phyloP scores from a whole-genome alignment of 2,113 vertebrate species.

The Meleagris gallopavo region DNA sequence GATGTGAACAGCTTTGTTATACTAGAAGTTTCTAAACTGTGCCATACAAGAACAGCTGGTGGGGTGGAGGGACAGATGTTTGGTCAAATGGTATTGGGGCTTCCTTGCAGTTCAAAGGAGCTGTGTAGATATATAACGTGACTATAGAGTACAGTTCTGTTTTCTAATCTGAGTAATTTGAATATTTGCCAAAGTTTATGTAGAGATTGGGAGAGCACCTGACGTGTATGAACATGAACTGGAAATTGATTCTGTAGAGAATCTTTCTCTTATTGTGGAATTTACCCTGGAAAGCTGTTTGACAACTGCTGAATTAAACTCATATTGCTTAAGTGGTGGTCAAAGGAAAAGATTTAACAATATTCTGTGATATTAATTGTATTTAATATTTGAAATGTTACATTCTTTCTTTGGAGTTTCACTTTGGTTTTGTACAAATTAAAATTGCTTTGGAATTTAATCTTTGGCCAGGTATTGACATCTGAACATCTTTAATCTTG shows the following conservation, averaged over 20 bases:
- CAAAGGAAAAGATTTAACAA: neutral
- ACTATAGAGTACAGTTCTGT: neutral
- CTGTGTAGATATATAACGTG: neutral
- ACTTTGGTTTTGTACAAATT: neutral
- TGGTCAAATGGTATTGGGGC: conserved; percentile 55
- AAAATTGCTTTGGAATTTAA: conserved; percentile 1
- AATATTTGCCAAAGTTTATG: conserved; percentile 29
- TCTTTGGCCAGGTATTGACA: neutral
- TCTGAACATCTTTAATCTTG: neutral
- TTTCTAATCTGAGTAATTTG: conserved; percentile 27
- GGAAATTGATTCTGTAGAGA: neutral
- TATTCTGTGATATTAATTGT: neutral
- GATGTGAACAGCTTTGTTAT: conserved; percentile 57
- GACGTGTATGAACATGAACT: neutral
- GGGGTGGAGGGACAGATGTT: conserved; percentile 69
- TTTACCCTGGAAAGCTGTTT: neutral
- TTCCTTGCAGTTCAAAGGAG: conserved; percentile 50
- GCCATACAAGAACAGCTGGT: conserved; percentile 44
- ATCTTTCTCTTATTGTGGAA: neutral
- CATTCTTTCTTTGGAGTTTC: neutral
- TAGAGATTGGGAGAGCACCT: neutral
- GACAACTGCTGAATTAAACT: neutral
- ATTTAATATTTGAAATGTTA: conserved; percentile 16
- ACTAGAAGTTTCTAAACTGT: conserved; percentile 30
- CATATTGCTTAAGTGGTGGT: neutral